Conservation (phyloP, 2,888 invertebrate genomes). For the Dyspetes luteomarginatus region DNA sequence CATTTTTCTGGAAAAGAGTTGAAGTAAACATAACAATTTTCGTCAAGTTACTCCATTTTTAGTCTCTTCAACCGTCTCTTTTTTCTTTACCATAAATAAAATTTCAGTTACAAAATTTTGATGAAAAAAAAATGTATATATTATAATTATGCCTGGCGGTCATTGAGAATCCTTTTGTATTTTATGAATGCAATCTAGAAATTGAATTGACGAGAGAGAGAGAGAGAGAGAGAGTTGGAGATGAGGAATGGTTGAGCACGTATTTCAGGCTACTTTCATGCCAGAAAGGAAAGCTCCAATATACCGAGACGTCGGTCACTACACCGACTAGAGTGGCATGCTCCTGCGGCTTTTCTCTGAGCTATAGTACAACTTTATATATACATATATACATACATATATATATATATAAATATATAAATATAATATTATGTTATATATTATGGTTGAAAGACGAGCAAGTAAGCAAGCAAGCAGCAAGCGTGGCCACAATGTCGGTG, state of each 20-base stretch:
- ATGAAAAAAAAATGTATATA: background rate
- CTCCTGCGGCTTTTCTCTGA: slow-evolving; percentile 29
- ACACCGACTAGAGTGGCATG: slow-evolving; percentile 45
- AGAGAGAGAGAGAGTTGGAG: no score
- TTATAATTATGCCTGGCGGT: background rate
- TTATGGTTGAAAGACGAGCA: slow-evolving; percentile 53
- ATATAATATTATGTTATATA: background rate
- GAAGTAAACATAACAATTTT: no score
- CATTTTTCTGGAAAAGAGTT: no score
- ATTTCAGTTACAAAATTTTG: background rate
- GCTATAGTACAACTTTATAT: background rate
- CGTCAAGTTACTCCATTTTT: no score
- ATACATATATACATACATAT: background rate
- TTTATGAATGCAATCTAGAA: slow-evolving; percentile 27
- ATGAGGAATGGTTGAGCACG: slow-evolving; percentile 3
- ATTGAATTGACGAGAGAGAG: slow-evolving; percentile 31
- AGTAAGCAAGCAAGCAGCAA: slow-evolving; percentile 59
- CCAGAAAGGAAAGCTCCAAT: slow-evolving; percentile 36
- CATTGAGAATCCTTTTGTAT: slow-evolving; percentile 45
- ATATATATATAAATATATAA: background rate
- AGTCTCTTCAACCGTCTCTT: no score
- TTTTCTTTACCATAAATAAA: background rate
- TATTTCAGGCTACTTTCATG: slow-evolving; percentile 53
- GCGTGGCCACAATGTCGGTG: slow-evolving; percentile 59
- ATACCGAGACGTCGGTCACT: slow-evolving; percentile 48